These are phyloP conservation scores for Odontophorus gujanensis DNA, from an alignment of 2,113 vertebrate genomes.

Conservation along the genomic window DNA sequence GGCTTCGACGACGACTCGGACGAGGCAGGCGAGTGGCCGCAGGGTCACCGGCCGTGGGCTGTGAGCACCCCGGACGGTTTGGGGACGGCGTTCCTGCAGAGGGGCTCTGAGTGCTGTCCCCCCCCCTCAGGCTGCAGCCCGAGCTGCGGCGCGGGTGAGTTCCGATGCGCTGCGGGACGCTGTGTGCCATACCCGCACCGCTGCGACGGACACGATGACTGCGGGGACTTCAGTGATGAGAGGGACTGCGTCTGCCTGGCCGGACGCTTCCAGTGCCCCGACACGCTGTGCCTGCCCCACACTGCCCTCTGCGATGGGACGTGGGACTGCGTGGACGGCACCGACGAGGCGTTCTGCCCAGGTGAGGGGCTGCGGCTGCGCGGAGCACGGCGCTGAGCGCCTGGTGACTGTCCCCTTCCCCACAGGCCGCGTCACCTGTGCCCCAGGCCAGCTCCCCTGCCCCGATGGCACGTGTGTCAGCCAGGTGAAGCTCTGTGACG, in stretches of 20 bases:
- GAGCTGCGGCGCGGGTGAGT: conserved; percentile 79
- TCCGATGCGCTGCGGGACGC: conserved; percentile 79
- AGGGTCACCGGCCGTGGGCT: neutral
- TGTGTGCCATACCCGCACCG: conserved; percentile 83
- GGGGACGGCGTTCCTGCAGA: too few species aligned
- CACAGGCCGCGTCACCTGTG: conserved; percentile 71
- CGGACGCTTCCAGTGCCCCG: conserved; percentile 84
- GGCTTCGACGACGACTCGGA: conserved; percentile 77
- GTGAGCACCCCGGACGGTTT: neutral
- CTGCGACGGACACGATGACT: conserved; percentile 89
- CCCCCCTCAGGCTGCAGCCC: conserved; percentile 80
- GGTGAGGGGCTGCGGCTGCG: conserved; percentile 67
- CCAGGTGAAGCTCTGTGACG: conserved; percentile 76
- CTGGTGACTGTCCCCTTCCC: rapidly evolving
- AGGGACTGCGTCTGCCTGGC: conserved; percentile 78
- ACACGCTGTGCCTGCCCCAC: conserved; percentile 74
- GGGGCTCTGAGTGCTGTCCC: neutral
- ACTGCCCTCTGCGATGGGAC: conserved; percentile 82
- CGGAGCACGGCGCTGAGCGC: rapidly evolving
- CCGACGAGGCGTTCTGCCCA: conserved; percentile 85
- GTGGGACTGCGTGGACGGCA: conserved; percentile 80
- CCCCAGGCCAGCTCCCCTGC: conserved; percentile 78
- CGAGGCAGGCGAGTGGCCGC: conserved; percentile 62
- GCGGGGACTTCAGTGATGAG: conserved; percentile 89
- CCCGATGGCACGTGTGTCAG: conserved; percentile 77